These are phyloP conservation scores for Torymus texanus DNA, from an alignment of 2,888 invertebrate species.

Conservation along the genomic window DNA sequence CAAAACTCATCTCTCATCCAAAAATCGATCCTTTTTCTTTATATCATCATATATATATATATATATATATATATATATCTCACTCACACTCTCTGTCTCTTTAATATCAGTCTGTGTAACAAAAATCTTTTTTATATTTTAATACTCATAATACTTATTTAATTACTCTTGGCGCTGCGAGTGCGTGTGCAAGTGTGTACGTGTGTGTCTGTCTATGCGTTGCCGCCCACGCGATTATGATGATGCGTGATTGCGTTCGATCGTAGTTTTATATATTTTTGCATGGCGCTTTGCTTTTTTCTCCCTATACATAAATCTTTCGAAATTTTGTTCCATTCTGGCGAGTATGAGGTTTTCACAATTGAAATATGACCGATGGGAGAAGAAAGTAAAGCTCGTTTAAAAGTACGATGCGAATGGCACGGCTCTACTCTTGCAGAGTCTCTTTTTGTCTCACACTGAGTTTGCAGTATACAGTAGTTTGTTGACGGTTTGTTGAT, in stretches of 20 bases:
- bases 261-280: constrained; percentile 6
- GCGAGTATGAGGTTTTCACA: no score
- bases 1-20: no score
- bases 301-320: not conserved
- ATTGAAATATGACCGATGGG: no score
- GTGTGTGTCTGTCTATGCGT: constrained; percentile 11
- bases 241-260: not conserved
- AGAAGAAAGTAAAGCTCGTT: no score
- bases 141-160: constrained; percentile 38
- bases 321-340: no score
- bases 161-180: constrained; percentile 56
- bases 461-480: constrained; percentile 12
- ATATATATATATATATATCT: no score
- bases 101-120: constrained; percentile 44
- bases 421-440: not conserved
- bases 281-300: constrained; percentile 48
- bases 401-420: no score
- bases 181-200: constrained; percentile 57
- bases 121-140: constrained; percentile 12
- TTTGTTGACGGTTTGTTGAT: constrained; percentile 15
- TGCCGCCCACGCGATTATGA: not conserved
- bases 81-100: no score
- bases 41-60: constrained; percentile 7
- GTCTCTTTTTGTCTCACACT: no score
- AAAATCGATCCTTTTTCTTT: constrained; percentile 46